Conservation (phyloP, 1,140 invertebrate species). For the Hylyphantes graminicola region DNA sequence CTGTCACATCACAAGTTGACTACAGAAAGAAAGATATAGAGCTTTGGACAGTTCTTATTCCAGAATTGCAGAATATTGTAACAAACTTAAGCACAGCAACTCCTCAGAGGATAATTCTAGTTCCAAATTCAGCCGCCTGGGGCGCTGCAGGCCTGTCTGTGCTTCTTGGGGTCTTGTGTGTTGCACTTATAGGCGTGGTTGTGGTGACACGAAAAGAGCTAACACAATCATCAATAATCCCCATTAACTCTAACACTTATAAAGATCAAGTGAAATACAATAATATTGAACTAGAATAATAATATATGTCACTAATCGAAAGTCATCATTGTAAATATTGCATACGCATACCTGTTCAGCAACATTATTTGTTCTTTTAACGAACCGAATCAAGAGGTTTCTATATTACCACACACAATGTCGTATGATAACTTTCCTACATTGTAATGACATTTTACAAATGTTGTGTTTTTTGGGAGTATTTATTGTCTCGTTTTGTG, state of each 20-base stretch:
- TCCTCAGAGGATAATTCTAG: not conserved
- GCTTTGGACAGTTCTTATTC: slow-evolving; percentile 29
- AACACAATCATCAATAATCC: slow-evolving; percentile 21
- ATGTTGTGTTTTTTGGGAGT: no score
- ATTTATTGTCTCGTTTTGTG: no score
- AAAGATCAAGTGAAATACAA: slow-evolving; percentile 25
- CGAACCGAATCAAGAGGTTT: no score
- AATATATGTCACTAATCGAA: no score
- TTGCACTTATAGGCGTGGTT: slow-evolving; percentile 31
- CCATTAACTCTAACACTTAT: not conserved
- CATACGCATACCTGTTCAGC: no score
- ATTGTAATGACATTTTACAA: no score
- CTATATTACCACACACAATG: no score
- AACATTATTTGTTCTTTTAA: no score
- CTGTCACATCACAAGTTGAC: not conserved
- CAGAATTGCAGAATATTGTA: slow-evolving; percentile 20
- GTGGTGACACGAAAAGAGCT: slow-evolving; percentile 11
- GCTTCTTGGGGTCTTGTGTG: slow-evolving; percentile 16
- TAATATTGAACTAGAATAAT: not conserved
- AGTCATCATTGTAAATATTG: no score
- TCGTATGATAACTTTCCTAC: no score
- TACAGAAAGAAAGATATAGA: slow-evolving; percentile 38
- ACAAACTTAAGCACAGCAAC: not conserved
- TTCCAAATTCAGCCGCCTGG: not conserved
- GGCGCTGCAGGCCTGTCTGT: slow-evolving; percentile 23